phyloP scores from a whole-genome alignment of 1,140 invertebrate species.

The Grapholita molesta region DNA sequence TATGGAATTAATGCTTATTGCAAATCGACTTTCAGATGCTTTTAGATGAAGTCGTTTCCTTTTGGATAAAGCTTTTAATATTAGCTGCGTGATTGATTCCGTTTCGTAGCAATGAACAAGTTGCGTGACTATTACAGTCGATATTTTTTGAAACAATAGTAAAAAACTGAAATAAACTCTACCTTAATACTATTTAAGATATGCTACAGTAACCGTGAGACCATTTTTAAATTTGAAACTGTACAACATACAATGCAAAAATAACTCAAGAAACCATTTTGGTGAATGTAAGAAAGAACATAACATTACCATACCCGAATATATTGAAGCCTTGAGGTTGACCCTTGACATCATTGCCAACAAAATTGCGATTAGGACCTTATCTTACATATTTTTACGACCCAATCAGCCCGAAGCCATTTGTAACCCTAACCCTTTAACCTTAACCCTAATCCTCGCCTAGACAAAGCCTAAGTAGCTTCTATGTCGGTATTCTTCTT shows the following conservation, averaged over 20 bases:
- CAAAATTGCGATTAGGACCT: neutral
- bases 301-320: neutral
- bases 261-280: neutral
- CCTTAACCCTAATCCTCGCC: neutral
- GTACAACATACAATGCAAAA: no score
- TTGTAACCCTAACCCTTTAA: neutral
- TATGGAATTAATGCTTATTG: conserved; percentile 1
- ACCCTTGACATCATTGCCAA: neutral
- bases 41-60: neutral
- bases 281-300: neutral
- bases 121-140: neutral
- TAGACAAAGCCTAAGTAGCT: neutral
- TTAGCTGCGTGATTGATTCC: neutral
- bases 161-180: neutral
- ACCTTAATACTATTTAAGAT: no score
- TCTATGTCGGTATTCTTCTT: neutral
- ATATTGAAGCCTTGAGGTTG: neutral
- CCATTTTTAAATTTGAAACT: no score
- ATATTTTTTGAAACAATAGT: neutral
- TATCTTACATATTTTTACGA: neutral
- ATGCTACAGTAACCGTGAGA: no score
- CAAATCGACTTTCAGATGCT: neutral
- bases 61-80: neutral
- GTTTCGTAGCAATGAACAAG: neutral
- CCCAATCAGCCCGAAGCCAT: neutral